Evolutionary conservation across 2,888 invertebrate genomes (phyloP).

Genomic region (Drosophila monieri): DNA sequence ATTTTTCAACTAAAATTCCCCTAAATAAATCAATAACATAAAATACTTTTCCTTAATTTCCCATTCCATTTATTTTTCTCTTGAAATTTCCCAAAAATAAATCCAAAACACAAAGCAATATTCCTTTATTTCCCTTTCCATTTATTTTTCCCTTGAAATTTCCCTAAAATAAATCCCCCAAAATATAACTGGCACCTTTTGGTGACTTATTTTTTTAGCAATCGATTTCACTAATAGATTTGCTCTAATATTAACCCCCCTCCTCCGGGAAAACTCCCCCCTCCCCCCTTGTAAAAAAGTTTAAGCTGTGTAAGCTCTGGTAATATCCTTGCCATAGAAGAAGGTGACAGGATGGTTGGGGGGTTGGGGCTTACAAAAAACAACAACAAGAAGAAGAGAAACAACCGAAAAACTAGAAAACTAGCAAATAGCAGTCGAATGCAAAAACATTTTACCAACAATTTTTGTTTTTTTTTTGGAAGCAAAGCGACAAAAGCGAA

Average conservation of each 20-base stretch:
- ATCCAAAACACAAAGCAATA: neutral
- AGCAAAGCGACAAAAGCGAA: constrained; percentile 38
- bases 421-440: constrained; percentile 55
- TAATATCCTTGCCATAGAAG: constrained; percentile 8
- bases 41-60: too few relatives aligned
- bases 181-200: neutral
- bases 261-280: neutral
- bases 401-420: constrained; percentile 45
- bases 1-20: too few relatives aligned
- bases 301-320: constrained; percentile 17
- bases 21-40: too few relatives aligned
- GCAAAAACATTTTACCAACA: constrained; percentile 60
- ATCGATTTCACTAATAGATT: neutral
- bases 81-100: neutral
- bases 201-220: neutral
- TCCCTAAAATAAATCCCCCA: neutral
- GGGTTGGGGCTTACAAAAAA: constrained; percentile 28
- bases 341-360: constrained; percentile 30
- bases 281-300: neutral
- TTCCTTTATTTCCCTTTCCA: too few relatives aligned
- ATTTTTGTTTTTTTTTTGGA: constrained; percentile 15
- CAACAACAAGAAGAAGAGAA: neutral
- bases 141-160: neutral
- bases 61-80: neutral
- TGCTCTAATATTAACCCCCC: neutral